Base-by-base conservation (phyloP, 2,113 vertebrate genomes). In the Poecilia latipinna region DNA sequence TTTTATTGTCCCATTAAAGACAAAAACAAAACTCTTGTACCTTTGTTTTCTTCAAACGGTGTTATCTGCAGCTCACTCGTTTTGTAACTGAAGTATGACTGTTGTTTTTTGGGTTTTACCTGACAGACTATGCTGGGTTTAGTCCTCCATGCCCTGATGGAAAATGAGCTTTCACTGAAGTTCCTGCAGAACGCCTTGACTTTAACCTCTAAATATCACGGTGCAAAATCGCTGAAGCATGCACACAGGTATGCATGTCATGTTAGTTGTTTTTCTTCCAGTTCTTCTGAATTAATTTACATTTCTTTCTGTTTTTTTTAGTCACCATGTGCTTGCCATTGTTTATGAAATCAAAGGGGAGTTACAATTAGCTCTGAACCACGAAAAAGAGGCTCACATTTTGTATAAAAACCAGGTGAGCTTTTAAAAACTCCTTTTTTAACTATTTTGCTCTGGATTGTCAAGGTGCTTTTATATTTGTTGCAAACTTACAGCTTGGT, bases 291-390 rank as follows among this genome's bases (percentile, higher is more conserved):
- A 33, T 1, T 22, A 70, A 70, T 61, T 61, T 4, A 7, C 32
- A 4, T 79, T 10, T 62, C n/a, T 15, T 1, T 44, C 6, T 83
- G 24, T 80, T 1, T 80, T 29, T 61, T 42, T 85, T 2, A 98
- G 97, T 84, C 96, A 97, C 85, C 97, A 97, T 91, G 91, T 97
- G 64, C 95, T 99, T 1, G 96, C 97, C 72, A 95, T 95, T 1
- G 96, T 97, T 44, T 95, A 96, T 0, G 97, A 98, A 87, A 97
- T 95, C 85, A 98, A 97, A 91, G 97, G 96, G 0, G 97, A 99
- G 73, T 98, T 97, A 92, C 95, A 96, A 19, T 96, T 94, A 0
- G 97, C 97, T 1, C 93, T 98, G 85, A 96, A 96, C 82, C 96
- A 98, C 0, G 96, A 98, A 91, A 98, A 97, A 86, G 96, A 98